Evolutionary conservation across 2,797 vertebrate species (phyloP), one percentile per base, ranked within the genome.

Genomic region (Antennarius maculatus): DNA sequence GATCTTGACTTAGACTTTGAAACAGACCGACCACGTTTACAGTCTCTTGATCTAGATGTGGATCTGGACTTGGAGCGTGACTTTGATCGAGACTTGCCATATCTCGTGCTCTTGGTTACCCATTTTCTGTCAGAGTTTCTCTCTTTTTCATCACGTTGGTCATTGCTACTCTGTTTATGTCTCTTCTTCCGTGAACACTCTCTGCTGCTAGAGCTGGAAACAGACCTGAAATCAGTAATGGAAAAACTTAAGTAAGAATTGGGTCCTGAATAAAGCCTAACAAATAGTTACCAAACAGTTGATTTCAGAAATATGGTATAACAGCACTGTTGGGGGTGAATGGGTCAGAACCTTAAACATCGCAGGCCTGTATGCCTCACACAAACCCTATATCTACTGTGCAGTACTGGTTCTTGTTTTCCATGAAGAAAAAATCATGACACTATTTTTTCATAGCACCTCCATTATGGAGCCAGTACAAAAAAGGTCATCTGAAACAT

Each of bases 201-300:
- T 3, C 80, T 77, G 74, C 95, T 96, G 74, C 92, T 92, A 0
- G 94, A 95, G 3, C 85, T 90, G 2, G 95, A 95, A 54, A 17
- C 43, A 43, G 88, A 92, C 78, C 90, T 91, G 54, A 76, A 72
- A 70, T 45, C 1, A 46, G 10, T 55, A 50, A 58, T 7, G 16
- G 11, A 74, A 69, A 61, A 9, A 5, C 7, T 60, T 47, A 46
- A 60, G 13, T 28, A 3, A 54, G 31, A 4, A 45, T 42, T n/a
- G 29, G 6, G 18, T 29, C 18, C 18, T 15, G 4, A 47, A 27
- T 9, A 48, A 31, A 1, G 8, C 46, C 8, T 55, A 70, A 61
- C 2, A 16, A 4, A 18, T 18, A 2, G 2, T 17, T 18, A 43
- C 18, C 37, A 18, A 27, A 49, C 13, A 13, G 14, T 23, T 60